Evolutionary conservation across 2,113 vertebrate genomes (phyloP).

Genomic region (Pseudopipra pipra): DNA sequence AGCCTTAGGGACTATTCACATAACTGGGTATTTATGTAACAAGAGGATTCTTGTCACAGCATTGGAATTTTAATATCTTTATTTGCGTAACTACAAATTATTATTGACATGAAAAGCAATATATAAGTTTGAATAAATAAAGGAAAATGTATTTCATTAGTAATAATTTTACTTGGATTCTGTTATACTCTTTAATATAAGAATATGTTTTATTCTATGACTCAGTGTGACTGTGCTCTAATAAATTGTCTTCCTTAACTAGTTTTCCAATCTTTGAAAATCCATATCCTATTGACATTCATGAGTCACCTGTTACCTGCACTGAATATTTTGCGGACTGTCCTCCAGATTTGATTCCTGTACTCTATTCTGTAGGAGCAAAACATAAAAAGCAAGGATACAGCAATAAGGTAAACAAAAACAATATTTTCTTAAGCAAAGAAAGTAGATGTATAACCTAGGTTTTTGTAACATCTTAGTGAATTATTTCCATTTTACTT

Average conservation of each 20-base stretch:
- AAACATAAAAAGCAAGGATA: slow-evolving; percentile 98
- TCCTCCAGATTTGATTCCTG: slow-evolving; percentile 93
- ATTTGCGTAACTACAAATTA: not conserved
- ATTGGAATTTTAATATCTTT: not conserved
- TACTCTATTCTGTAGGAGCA: slow-evolving; percentile 95
- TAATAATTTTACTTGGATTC: not conserved
- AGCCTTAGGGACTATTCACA: not conserved
- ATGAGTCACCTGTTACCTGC: slow-evolving; percentile 97
- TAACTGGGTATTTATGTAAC: not conserved
- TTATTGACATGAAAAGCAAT: not conserved
- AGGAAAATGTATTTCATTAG: not conserved
- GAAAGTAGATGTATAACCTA: not conserved
- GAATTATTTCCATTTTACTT: not conserved
- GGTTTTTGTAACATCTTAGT: not conserved
- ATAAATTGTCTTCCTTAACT: slow-evolving; percentile 70
- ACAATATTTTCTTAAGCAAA: not conserved
- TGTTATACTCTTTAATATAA: not conserved
- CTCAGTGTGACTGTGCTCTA: slow-evolving; percentile 53
- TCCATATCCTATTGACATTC: slow-evolving; percentile 97
- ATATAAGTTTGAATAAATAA: not conserved
- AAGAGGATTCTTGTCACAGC: not conserved
- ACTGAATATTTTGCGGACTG: slow-evolving; percentile 97
- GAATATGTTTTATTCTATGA: slow-evolving; percentile 4
- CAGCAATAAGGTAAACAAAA: slow-evolving; percentile 90
- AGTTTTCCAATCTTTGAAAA: slow-evolving; percentile 99